These are phyloP conservation scores for Synergus japonicus DNA, from an alignment of 2,888 invertebrate species.

Conservation along the genomic window DNA sequence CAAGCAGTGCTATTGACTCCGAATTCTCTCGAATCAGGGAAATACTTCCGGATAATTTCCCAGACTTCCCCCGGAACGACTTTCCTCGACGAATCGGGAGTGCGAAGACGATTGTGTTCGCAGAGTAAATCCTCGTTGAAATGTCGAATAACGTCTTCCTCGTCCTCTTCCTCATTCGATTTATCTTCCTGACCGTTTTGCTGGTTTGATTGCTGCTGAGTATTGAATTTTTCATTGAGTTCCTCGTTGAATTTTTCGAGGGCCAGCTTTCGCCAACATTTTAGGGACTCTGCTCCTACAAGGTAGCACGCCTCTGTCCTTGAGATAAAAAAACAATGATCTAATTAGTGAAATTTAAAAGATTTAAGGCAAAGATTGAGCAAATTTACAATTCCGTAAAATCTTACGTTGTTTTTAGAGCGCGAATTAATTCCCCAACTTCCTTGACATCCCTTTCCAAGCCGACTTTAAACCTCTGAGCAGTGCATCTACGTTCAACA, in stretches of 20 bases:
- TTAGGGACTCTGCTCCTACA: constrained; percentile 80
- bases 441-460: constrained; percentile 79
- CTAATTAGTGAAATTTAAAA: background rate
- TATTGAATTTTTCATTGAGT: constrained; percentile 55
- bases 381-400: background rate
- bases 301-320: constrained; percentile 74
- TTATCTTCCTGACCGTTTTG: constrained; percentile 48
- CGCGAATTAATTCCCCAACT: constrained; percentile 76
- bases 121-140: constrained; percentile 81
- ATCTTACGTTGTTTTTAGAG: constrained; percentile 73
- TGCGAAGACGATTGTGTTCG: constrained; percentile 77
- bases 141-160: constrained; percentile 71
- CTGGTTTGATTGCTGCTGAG: constrained; percentile 26
- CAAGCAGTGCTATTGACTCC: constrained; percentile 69
- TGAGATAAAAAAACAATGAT: constrained; percentile 56
- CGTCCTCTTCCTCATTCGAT: constrained; percentile 69
- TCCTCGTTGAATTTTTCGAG: constrained; percentile 70
- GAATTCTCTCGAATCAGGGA: constrained; percentile 76
- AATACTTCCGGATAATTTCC: constrained; percentile 78
- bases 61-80: constrained; percentile 79
- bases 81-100: constrained; percentile 73
- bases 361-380: background rate
- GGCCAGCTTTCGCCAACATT: constrained; percentile 79
- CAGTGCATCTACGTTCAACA: constrained; percentile 78
- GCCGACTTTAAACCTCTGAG: constrained; percentile 76